Evolutionary conservation across 2,888 invertebrate genomes (phyloP), one percentile per base, ranked within the genome.

Genomic region (Meteorus colon): DNA sequence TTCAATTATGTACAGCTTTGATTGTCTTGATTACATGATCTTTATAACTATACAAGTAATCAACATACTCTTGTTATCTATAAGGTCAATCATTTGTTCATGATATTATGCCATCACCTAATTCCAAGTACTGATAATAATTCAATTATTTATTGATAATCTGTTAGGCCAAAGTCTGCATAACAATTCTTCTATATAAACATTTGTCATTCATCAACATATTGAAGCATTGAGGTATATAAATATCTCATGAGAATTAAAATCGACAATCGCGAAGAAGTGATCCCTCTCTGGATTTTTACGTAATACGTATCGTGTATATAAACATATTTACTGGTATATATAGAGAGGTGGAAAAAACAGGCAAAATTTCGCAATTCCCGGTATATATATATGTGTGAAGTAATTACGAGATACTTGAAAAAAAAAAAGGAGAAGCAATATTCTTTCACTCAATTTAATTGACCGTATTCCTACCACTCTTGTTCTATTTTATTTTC

Each of bases 351-450:
- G 51, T 59, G 24, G 31, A 70, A 59, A 67, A 68, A 48, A 68
- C 48, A 45, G 16, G 51, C 29, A 12, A 41, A 69, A 70, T 70
- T 55, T 31, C 69, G 37, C 29, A 31, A 65, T 55, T 55, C 55
- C 8, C 19, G 8, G 55, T 19, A 6, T 19, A 19, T 55, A 55
- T 19, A 55, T 55, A 55, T 55, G 37, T 41, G 65, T 65, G 31
- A 65, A 65, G 41, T 65, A 65, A 65, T 65, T 37, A 65, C 65
- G 19, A 65, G 65, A 48, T 29, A 68, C 29, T 68, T 31, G 29
- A 59, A 70, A 29, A 55, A 59, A 8, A 51, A n/a, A 31, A 48
- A 10, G 37, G 29, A 16, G 34, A 65, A 24, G 66, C 19, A 66
- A 41, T 24, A 41, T 34, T 70, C 10, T 55, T 55, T 51, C 51